A percentile compares a stretch with the other conserved stretches of the same genome.
These are phyloP conservation scores for Sebastes hopkinsi DNA, from an alignment of 2,797 vertebrate species.

Conservation along the genomic window DNA sequence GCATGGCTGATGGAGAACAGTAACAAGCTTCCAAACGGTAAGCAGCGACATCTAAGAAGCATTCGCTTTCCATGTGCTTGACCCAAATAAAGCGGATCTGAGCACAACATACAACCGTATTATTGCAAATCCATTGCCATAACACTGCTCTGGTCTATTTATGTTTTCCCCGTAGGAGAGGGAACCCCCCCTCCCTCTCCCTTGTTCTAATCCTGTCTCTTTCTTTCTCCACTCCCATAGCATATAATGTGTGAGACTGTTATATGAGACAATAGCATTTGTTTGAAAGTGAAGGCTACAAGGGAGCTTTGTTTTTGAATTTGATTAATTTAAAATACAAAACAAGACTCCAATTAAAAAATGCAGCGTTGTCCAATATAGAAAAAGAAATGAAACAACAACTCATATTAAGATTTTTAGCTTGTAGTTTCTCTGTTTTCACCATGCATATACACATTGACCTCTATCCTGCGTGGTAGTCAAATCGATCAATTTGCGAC, in stretches of 20 bases:
- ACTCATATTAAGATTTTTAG: conserved; percentile 22
- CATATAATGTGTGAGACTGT: conserved; percentile 65
- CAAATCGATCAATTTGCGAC: conserved; percentile 24
- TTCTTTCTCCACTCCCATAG: conserved; percentile 66
- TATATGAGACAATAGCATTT: conserved; percentile 62
- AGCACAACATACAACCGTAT: conserved; percentile 32
- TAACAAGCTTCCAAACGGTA: conserved; percentile 94
- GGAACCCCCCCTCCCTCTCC: conserved; percentile 69
- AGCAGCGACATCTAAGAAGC: conserved; percentile 56
- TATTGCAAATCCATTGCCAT: conserved; percentile 50
- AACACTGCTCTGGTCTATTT: conserved; percentile 67
- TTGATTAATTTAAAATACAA: background rate
- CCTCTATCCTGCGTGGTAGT: conserved; percentile 26
- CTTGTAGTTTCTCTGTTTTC: conserved; percentile 9
- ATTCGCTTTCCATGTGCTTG: conserved; percentile 20
- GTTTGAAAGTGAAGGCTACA: conserved; percentile 31
- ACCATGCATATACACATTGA: conserved; percentile 9
- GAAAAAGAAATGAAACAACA: background rate
- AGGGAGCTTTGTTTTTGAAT: conserved; percentile 7
- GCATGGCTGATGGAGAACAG: conserved; percentile 93
- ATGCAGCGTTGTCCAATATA: background rate
- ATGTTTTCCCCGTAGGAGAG: conserved; percentile 71
- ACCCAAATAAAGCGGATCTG: conserved; percentile 45
- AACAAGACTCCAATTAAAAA: conserved; percentile 15
- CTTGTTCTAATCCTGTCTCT: conserved; percentile 74